phyloP scores from a whole-genome alignment of 2,888 invertebrate species.

The Xanthia icteritia region DNA sequence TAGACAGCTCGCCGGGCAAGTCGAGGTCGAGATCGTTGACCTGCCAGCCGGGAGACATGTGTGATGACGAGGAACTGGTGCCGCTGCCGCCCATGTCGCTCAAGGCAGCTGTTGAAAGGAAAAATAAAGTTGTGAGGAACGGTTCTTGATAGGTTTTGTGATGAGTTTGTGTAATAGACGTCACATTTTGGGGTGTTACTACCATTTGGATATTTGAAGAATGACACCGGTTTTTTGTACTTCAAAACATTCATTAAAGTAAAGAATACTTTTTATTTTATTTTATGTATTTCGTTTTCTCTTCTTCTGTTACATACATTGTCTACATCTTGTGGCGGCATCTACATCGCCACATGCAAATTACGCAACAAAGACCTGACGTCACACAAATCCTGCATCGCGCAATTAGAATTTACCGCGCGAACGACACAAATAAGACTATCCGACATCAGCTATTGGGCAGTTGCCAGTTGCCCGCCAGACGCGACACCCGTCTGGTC shows the following conservation, averaged over 20 bases:
- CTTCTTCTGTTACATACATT: no score
- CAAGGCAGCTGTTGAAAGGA: constrained; percentile 77
- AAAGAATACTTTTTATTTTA: no score
- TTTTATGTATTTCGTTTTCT: no score
- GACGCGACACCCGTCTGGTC: no score
- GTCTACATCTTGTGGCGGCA: no score
- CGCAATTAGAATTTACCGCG: no score
- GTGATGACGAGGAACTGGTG: constrained; percentile 86
- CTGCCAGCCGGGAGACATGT: constrained; percentile 88
- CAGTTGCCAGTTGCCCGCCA: no score
- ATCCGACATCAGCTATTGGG: no score
- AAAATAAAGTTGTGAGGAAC: not conserved
- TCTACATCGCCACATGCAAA: no score
- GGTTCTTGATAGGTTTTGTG: not conserved
- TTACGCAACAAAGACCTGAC: no score
- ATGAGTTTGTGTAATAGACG: not conserved
- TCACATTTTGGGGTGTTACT: not conserved
- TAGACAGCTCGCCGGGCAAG: constrained; percentile 85
- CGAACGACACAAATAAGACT: no score
- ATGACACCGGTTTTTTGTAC: not conserved
- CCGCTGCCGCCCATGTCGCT: constrained; percentile 88
- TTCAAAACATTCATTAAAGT: not conserved
- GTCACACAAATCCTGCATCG: no score
- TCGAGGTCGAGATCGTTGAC: constrained; percentile 89
- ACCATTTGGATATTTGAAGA: not conserved